phyloP scores from a whole-genome alignment of 2,888 invertebrate species.

The Tenodera sinensis region DNA sequence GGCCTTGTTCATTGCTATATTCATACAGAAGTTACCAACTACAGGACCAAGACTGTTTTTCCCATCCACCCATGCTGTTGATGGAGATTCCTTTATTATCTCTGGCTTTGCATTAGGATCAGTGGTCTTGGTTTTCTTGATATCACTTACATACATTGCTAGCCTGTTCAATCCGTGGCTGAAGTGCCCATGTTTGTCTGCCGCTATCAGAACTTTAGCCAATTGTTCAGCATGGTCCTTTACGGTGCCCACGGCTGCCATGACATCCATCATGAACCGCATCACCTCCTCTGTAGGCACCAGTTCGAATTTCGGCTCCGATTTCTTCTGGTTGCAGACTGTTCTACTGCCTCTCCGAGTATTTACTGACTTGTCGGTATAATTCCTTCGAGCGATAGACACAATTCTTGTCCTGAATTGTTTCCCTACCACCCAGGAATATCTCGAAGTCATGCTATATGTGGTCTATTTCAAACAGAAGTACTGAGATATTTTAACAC shows the following conservation, averaged over 20 bases:
- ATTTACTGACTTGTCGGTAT: background rate
- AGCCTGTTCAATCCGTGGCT: slow-evolving; percentile 85
- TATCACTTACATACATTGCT: slow-evolving; percentile 46
- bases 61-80: slow-evolving; percentile 75
- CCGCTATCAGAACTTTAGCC: slow-evolving; percentile 67
- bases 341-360: background rate
- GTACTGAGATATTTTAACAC: background rate
- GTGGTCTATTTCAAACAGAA: background rate
- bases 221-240: slow-evolving; percentile 58
- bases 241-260: slow-evolving; percentile 61
- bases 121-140: slow-evolving; percentile 52
- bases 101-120: slow-evolving; percentile 59
- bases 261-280: slow-evolving; percentile 63
- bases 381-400: background rate
- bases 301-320: slow-evolving; percentile 26
- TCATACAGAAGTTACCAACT: slow-evolving; percentile 73
- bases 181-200: slow-evolving; percentile 79
- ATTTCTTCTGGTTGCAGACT: background rate
- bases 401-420: background rate
- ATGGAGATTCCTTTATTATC: slow-evolving; percentile 66
- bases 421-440: background rate
- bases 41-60: slow-evolving; percentile 76
- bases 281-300: slow-evolving; percentile 55
- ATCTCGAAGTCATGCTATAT: background rate
- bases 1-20: slow-evolving; percentile 78